Percentiles rank a stretch among this genome's conserved stretches.
Conservation (phyloP, 2,888 invertebrate species). For the Amphipyra berbera region DNA sequence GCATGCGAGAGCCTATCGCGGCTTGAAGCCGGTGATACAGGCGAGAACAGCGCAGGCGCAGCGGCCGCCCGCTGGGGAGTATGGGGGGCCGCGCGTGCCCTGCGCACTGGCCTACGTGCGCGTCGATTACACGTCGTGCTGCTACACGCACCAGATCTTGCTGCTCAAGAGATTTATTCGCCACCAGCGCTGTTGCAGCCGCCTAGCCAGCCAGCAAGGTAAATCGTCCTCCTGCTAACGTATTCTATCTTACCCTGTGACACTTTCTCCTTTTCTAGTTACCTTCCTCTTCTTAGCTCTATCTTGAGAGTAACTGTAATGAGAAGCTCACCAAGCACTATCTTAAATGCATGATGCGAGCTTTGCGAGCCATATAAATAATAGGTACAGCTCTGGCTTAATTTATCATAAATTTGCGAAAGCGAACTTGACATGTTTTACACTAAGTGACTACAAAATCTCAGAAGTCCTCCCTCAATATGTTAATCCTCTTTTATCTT, state of each 20-base stretch:
- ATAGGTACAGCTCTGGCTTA: no score
- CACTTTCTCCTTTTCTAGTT: no score
- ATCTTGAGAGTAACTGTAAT: no score
- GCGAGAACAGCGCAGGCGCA: conserved; percentile 80
- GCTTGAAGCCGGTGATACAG: conserved; percentile 68
- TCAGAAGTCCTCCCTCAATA: no score
- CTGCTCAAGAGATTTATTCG: conserved; percentile 91
- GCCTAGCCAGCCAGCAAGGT: conserved; percentile 85
- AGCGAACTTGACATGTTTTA: no score
- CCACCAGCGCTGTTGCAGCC: conserved; percentile 88
- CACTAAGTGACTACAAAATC: no score
- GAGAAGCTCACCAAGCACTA: no score
- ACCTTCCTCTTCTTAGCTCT: no score
- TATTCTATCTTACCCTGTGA: no score
- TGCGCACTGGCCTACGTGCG: conserved; percentile 92
- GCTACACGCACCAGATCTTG: conserved; percentile 92
- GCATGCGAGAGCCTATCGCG: conserved; percentile 81
- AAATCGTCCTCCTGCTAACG: conserved; percentile 5
- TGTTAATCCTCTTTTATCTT: conserved; percentile 31
- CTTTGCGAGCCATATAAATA: no score
- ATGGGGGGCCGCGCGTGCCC: conserved; percentile 94
- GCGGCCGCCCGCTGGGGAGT: conserved; percentile 93
- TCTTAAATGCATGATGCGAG: no score
- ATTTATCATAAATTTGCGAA: no score
- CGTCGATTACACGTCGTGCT: conserved; percentile 93